Evolutionary conservation across 1,140 invertebrate genomes (phyloP).

Genomic region (Diprion similis): DNA sequence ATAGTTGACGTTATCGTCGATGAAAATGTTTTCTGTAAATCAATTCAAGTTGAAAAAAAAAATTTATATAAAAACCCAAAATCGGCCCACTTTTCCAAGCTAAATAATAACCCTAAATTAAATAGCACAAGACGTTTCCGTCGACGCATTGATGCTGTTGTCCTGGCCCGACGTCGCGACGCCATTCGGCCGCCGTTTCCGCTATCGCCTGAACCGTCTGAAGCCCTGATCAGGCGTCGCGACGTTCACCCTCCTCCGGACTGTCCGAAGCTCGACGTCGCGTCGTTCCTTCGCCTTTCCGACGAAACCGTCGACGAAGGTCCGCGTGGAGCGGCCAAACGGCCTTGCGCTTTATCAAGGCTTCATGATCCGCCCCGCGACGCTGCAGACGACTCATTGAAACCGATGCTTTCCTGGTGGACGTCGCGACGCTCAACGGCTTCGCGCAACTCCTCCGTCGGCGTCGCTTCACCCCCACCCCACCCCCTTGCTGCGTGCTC

Average conservation of each 20-base stretch:
- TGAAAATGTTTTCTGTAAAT: no score
- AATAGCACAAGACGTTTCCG: not conserved
- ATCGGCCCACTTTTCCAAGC: no score
- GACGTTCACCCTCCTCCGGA: slow-evolving; percentile 2
- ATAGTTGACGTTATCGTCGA: no score
- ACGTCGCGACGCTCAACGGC: not conserved
- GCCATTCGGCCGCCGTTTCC: not conserved
- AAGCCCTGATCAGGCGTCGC: not conserved
- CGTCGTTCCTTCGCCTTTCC: not conserved
- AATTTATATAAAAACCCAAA: no score
- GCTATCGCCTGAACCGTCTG: not conserved
- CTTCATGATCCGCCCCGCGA: not conserved
- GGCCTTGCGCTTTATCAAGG: no score
- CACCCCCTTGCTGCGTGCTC: no score
- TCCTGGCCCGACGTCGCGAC: not conserved
- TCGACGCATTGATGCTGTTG: not conserved
- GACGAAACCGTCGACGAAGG: not conserved
- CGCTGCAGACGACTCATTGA: not conserved
- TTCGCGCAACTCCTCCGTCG: slow-evolving; percentile 2
- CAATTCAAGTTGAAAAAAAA: no score
- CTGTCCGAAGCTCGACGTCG: not conserved
- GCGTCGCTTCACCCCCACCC: not conserved
- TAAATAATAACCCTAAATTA: no score
- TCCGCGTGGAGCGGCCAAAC: not conserved
- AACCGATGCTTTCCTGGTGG: not conserved